Base-by-base conservation (phyloP, 2,888 invertebrate species). In the Megastigmus dorsalis region DNA sequence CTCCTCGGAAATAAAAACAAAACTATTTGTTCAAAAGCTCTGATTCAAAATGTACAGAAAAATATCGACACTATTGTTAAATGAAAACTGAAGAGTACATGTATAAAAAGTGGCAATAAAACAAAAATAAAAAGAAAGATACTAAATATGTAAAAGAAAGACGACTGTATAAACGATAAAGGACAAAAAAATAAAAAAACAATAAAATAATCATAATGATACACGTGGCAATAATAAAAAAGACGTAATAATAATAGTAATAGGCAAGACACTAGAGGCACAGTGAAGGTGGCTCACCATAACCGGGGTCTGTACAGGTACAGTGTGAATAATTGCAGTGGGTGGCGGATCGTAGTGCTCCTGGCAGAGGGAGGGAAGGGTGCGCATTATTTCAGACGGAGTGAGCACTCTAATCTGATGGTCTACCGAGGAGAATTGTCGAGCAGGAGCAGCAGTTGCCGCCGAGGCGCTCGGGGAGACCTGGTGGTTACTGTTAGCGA, bases 331-430 rank as follows among this genome's bases (percentile, higher is more conserved):
- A 86, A 88, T 89, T 88, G 89, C 89, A 86, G 89, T 89, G 86
- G 90, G 89, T 88, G 90, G 89, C 89, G 89, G 88, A 86, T 92
- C 92, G 89, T 91, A 92, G 89, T 90, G 91, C 90, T 92, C 91
- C 90, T 92, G 92, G 89, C 93, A 93, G 89, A 95, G 92, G 89
- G 94, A 94, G 89, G 95, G 95, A 90, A 95, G 92, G 88, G 95
- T 95, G 92, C 94, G 93, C 95, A 95, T 95, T 89, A 95, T 95
- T 92, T 95, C 95, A 84, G 94, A 94, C 86, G 95, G 95, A 86
- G 95, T 95, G 89, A 95, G 92, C 90, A 95, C 95, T 89, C 95
- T 93, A 89, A 95, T 95, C 90, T 94, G 95, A 90, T 94, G 94
- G 90, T 95, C 95, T 84, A 90, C 89, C 80, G 90, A 87, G 84